These are phyloP conservation scores for Cyprichromis sp. DNA, from an alignment of 2,113 vertebrate genomes.

Conservation along the genomic window DNA sequence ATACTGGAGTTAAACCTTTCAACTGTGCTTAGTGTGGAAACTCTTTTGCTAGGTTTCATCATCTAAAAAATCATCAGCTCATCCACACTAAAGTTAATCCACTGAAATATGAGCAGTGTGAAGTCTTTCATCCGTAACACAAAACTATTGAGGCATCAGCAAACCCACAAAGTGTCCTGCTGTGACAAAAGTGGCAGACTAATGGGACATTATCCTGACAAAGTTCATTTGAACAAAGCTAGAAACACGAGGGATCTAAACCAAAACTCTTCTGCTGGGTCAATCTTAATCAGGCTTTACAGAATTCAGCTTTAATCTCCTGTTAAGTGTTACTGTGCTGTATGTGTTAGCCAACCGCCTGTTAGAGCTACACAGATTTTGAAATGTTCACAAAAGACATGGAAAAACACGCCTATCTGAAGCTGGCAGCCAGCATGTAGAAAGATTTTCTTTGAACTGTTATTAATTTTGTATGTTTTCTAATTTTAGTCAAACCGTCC, in stretches of 20 bases:
- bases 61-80: background rate
- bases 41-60: background rate
- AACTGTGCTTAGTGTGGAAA: background rate
- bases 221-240: background rate
- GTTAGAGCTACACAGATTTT: background rate
- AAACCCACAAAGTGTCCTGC: background rate
- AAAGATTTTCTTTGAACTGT: background rate
- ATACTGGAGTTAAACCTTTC: background rate
- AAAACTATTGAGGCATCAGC: background rate
- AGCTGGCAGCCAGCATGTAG: background rate
- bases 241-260: background rate
- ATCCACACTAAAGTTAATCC: background rate
- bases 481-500: background rate
- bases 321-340: background rate
- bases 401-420: background rate
- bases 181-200: background rate
- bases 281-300: background rate
- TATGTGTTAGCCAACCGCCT: accelerated
- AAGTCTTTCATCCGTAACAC: background rate
- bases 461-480: background rate
- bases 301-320: background rate
- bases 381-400: background rate
- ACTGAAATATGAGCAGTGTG: background rate
- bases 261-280: background rate
- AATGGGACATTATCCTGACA: background rate